phyloP scores from a whole-genome alignment of 1,140 invertebrate species.

The Halotydeus destructor region DNA sequence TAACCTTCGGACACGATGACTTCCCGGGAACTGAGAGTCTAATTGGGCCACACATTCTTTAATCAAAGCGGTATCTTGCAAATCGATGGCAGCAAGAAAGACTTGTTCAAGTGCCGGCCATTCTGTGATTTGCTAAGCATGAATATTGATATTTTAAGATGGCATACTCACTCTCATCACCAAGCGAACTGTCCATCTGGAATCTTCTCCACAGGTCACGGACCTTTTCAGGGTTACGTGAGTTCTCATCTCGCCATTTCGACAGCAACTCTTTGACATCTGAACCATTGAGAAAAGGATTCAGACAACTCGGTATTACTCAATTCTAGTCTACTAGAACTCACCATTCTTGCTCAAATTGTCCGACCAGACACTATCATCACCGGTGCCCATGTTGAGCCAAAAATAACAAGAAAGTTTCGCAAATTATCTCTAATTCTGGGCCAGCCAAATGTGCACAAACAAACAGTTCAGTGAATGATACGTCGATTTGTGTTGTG shows the following conservation, averaged over 20 bases:
- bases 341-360: no score
- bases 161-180: constrained; percentile 59
- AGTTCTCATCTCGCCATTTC: constrained; percentile 77
- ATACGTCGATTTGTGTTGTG: no score
- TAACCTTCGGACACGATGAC: constrained; percentile 61
- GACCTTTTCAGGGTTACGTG: constrained; percentile 64
- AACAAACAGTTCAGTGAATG: no score
- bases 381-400: no score
- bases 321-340: no score
- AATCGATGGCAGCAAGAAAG: constrained; percentile 73
- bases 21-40: constrained; percentile 66
- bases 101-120: constrained; percentile 80
- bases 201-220: constrained; percentile 61
- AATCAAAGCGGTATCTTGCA: constrained; percentile 38
- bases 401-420: no score
- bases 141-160: not conserved
- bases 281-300: no score
- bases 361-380: no score
- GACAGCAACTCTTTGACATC: constrained; percentile 59
- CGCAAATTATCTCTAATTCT: no score
- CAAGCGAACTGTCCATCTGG: constrained; percentile 49
- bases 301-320: no score
- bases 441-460: no score
- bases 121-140: constrained; percentile 29
- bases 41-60: constrained; percentile 50